These are phyloP conservation scores for Zootermopsis nevadensis DNA, from an alignment of 2,888 invertebrate species.

Conservation along the genomic window DNA sequence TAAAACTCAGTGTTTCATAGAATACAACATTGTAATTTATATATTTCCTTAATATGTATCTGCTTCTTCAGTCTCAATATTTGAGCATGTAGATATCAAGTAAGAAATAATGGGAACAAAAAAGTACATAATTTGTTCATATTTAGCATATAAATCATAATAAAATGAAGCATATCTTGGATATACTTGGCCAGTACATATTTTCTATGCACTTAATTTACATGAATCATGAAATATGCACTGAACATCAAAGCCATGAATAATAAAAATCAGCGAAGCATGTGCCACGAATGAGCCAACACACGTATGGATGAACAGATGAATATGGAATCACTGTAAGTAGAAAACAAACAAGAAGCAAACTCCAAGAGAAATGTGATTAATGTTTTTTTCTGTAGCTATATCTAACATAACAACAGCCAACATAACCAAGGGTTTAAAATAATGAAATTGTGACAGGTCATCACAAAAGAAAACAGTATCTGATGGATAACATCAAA, in stretches of 20 bases:
- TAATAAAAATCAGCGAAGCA: slow-evolving; percentile 48
- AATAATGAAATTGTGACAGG: not conserved
- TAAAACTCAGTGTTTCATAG: too few species aligned
- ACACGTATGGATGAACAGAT: slow-evolving; percentile 31
- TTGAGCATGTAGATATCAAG: too few species aligned
- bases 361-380: slow-evolving; percentile 32
- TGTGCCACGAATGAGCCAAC: slow-evolving; percentile 37
- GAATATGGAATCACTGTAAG: slow-evolving; percentile 44
- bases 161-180: not conserved
- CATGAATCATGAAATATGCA: slow-evolving; percentile 27
- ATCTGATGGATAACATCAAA: slow-evolving; percentile 5
- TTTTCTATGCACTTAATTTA: slow-evolving; percentile 8
- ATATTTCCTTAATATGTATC: too few species aligned
- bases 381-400: slow-evolving; percentile 27
- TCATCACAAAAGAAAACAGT: slow-evolving; percentile 26
- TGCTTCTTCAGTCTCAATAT: too few species aligned
- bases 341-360: slow-evolving; percentile 45
- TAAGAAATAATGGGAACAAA: too few species aligned
- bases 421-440: slow-evolving; percentile 23
- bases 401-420: slow-evolving; percentile 33
- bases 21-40: too few species aligned
- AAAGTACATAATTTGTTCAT: too few species aligned
- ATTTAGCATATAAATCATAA: not conserved
- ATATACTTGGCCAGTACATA: slow-evolving; percentile 14
- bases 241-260: slow-evolving; percentile 36